Conservation (phyloP, 2,113 vertebrate genomes). For the Aplodontia rufa region DNA sequence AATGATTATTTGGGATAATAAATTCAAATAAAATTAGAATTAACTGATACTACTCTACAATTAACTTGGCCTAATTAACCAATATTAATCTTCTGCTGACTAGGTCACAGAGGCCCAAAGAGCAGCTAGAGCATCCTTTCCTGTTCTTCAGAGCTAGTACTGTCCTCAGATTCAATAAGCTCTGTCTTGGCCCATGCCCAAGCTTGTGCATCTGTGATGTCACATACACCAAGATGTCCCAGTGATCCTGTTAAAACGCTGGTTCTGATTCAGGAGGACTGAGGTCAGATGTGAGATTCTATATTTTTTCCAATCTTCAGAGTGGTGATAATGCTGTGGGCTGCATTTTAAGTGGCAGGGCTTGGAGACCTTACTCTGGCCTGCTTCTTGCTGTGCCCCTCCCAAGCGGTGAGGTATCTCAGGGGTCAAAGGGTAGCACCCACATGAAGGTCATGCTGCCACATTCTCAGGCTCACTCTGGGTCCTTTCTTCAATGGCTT, state of each 20-base stretch:
- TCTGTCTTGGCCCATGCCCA: background rate
- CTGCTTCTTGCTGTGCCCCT: background rate
- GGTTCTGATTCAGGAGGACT: background rate
- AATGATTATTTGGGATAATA: background rate
- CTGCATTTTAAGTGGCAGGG: background rate
- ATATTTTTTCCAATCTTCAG: background rate
- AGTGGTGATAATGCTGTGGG: background rate
- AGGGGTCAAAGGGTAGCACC: background rate
- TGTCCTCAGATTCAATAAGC: background rate
- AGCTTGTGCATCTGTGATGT: too few relatives aligned
- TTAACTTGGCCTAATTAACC: conserved; percentile 1
- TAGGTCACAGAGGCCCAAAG: background rate
- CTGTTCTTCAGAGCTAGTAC: background rate
- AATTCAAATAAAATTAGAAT: conserved; percentile 22
- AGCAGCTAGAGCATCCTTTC: background rate
- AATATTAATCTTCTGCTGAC: background rate
- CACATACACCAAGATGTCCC: background rate
- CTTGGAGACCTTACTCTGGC: background rate
- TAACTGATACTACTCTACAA: background rate
- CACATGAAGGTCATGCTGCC: background rate
- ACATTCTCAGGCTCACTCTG: background rate
- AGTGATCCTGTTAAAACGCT: background rate
- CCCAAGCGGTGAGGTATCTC: background rate
- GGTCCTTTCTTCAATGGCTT: background rate
- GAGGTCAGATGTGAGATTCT: background rate